These are phyloP conservation scores for Epizoanthus illoricatus DNA, from an alignment of 92 coral and sea anemone genomes.

Conservation along the genomic window DNA sequence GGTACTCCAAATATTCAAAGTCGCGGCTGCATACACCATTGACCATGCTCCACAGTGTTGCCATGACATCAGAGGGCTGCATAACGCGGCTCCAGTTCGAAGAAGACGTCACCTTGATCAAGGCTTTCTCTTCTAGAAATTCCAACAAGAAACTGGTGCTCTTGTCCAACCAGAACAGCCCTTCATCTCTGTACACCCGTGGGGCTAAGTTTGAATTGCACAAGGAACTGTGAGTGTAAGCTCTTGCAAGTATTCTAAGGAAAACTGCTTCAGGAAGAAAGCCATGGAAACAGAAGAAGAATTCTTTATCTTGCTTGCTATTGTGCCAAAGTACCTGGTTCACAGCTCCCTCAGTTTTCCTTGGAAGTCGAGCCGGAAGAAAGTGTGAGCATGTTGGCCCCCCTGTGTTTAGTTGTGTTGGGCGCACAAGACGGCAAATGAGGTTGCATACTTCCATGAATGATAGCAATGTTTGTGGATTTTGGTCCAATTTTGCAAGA, in stretches of 20 bases:
- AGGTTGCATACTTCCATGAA: slow-evolving; percentile 24
- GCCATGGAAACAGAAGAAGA: slow-evolving; percentile 6
- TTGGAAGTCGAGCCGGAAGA: slow-evolving; percentile 17
- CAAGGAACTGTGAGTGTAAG: slow-evolving; percentile 8
- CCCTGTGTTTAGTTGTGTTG: background rate
- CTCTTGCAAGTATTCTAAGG: slow-evolving; percentile 9
- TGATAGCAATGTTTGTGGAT: slow-evolving; percentile 1
- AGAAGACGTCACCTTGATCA: slow-evolving; percentile 12
- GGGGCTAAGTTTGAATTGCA: background rate
- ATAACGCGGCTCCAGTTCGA: slow-evolving; percentile 7
- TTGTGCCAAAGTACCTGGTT: slow-evolving; percentile 15
- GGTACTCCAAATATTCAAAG: slow-evolving; percentile 2
- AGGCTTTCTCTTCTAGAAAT: slow-evolving; percentile 1
- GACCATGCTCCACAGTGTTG: slow-evolving; percentile 23
- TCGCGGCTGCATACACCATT: slow-evolving; percentile 6
- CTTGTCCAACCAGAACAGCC: slow-evolving; percentile 6
- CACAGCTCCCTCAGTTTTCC: background rate
- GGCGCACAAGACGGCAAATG: slow-evolving; percentile 15
- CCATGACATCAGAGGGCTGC: slow-evolving; percentile 22
- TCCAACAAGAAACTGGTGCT: slow-evolving; percentile 9
- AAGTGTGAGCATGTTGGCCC: slow-evolving; percentile 7
- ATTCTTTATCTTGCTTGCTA: slow-evolving; percentile 14
- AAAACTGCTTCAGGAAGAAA: slow-evolving; percentile 20
- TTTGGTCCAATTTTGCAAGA: slow-evolving; percentile 3
- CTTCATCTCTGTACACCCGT: background rate